Base-by-base conservation (phyloP, 2,113 vertebrate genomes). In the Helogale parvula region DNA sequence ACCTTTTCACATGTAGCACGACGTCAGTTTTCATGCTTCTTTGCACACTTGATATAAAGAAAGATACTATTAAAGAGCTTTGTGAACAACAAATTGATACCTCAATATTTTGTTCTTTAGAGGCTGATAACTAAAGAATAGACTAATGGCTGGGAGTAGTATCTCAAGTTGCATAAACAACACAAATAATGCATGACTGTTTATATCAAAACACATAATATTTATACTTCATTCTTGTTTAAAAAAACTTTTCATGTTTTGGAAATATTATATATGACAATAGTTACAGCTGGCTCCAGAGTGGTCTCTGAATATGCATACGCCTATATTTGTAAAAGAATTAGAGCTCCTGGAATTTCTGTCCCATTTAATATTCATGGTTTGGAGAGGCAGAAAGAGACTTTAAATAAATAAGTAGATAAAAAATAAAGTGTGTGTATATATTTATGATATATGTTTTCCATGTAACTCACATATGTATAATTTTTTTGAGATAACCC, bases 1-100 rank as follows among this genome's bases (percentile, higher is more conserved):
- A 77, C 1, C 25, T 11, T 1, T 19, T 71, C n/a, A 65, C n/a
- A 12, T 65, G 29, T 35, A 82, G 38, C 7, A 72, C 45, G 50
- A 5, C 10, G 19, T 86, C 63, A 76, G 57, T 81, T 72, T 76
- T 47, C 31, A 31, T 52, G 7, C 23, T 19, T 85, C 57, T n/a
- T 45, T 12, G 7, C 13, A 84, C 21, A 90, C 19, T 7, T 74
- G 3, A 74, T 72, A 9, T 38, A 23, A 95, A 84, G 50, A n/a
- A 41, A 41, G 71, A 9, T 72, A 82, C n/a, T 68, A 52, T 90
- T 92, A 81, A 90, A 92, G 50, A 95, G 21, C 17, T 92, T 85
- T 66, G 14, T 60, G 23, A 82, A 41, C 19, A 3, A 27, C 23
- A 45, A 31, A 45, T 89, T n/a, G 60, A 82, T 35, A 33, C 8